Conservation (phyloP, 2,797 vertebrate species). For the Thamnophis elegans region DNA sequence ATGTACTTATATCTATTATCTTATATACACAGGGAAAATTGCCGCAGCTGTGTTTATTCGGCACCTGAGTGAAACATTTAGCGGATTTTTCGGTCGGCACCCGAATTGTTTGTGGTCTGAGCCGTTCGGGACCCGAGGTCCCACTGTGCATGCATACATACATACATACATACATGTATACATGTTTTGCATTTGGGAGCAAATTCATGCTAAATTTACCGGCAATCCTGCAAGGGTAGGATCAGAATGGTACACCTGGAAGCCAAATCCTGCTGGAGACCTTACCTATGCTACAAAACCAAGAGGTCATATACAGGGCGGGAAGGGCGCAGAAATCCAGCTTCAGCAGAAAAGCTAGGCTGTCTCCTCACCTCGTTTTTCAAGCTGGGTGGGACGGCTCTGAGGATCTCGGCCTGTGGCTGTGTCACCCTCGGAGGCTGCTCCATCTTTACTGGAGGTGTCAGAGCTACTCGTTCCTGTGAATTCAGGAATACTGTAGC, state of each 20-base stretch:
- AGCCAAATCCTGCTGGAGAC: neutral
- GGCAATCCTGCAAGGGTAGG: neutral
- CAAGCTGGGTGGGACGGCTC: rapidly evolving
- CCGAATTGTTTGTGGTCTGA: too few relatives aligned
- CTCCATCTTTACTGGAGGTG: constrained; percentile 51
- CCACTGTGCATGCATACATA: too few relatives aligned
- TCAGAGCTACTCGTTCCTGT: constrained; percentile 7
- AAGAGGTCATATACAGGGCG: neutral
- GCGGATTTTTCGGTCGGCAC: too few relatives aligned
- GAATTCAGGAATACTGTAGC: constrained; percentile 73
- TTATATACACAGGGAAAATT: too few relatives aligned
- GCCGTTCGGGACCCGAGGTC: too few relatives aligned
- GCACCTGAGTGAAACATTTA: too few relatives aligned
- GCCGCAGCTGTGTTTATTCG: too few relatives aligned
- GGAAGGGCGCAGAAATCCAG: neutral
- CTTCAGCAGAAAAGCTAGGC: rapidly evolving
- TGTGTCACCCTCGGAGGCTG: neutral
- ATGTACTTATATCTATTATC: too few relatives aligned
- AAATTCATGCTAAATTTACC: neutral
- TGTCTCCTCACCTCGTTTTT: constrained; percentile 74
- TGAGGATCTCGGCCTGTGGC: neutral
- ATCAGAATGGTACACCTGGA: neutral
- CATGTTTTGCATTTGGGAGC: neutral
- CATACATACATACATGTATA: neutral
- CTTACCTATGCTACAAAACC: neutral